These are phyloP conservation scores for Mayetiola destructor DNA, from an alignment of 2,888 invertebrate species.

Conservation along the genomic window DNA sequence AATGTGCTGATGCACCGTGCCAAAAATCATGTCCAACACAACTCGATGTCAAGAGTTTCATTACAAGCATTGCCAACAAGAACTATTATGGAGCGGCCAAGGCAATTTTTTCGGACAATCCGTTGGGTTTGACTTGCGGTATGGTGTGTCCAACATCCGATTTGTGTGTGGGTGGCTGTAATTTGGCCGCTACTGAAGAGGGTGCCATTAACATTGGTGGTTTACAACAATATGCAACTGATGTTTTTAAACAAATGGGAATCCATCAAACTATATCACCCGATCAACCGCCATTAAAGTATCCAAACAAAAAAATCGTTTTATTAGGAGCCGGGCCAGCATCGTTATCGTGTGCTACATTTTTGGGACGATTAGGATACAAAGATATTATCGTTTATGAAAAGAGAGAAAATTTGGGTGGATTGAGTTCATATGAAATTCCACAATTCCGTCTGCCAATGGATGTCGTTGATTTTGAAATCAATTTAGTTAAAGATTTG, in stretches of 20 bases:
- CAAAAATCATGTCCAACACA: constrained; percentile 98
- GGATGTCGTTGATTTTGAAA: constrained; percentile 84
- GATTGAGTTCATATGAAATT: constrained; percentile 88
- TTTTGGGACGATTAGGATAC: constrained; percentile 86
- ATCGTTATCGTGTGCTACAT: constrained; percentile 91
- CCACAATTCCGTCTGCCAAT: constrained; percentile 93
- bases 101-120: constrained; percentile 93
- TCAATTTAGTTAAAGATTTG: constrained; percentile 77
- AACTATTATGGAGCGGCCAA: constrained; percentile 97
- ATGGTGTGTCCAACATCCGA: constrained; percentile 99
- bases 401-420: constrained; percentile 72
- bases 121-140: constrained; percentile 84
- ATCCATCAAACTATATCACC: constrained; percentile 77
- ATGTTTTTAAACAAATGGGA: constrained; percentile 86
- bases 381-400: constrained; percentile 84
- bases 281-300: constrained; percentile 39
- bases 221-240: constrained; percentile 92
- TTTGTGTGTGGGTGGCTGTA: constrained; percentile 95
- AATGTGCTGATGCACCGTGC: constrained; percentile 93
- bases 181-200: constrained; percentile 88
- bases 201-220: constrained; percentile 98
- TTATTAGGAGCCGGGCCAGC: constrained; percentile 93
- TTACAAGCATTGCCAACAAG: constrained; percentile 91
- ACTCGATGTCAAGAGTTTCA: constrained; percentile 91
- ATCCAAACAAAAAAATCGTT: constrained; percentile 49